Evolutionary conservation across 2,113 vertebrate genomes (phyloP).

Genomic region (Centrocercus urophasianus): DNA sequence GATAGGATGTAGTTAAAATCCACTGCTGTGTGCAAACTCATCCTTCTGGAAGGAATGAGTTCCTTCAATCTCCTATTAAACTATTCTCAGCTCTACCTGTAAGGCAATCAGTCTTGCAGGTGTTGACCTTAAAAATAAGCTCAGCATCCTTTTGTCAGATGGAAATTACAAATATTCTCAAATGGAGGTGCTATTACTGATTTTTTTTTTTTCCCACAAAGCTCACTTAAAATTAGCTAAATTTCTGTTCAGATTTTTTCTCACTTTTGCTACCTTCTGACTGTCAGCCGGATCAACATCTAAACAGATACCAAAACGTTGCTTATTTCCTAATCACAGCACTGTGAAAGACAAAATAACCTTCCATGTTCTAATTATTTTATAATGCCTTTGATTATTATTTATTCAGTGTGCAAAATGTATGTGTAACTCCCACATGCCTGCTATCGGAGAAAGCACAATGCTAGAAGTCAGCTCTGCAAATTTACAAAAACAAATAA

Average conservation of each 20-base stretch:
- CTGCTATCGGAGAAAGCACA: neutral
- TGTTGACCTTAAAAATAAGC: neutral
- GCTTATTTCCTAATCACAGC: neutral
- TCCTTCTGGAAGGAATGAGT: neutral
- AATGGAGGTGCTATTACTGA: neutral
- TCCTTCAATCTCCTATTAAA: neutral
- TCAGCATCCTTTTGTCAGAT: neutral
- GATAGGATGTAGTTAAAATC: neutral
- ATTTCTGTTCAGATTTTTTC: conserved; percentile 1
- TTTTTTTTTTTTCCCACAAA: neutral
- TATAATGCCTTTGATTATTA: conserved; percentile 12
- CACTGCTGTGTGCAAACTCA: neutral
- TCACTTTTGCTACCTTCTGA: neutral
- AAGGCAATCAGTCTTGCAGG: neutral
- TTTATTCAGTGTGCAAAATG: neutral
- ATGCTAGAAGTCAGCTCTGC: neutral
- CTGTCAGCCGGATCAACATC: conserved; percentile 29
- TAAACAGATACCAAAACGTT: conserved; percentile 25
- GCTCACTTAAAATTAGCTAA: conserved; percentile 6
- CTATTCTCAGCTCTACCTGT: neutral
- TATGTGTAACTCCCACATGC: neutral
- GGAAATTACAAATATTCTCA: neutral
- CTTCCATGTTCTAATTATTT: conserved; percentile 25
- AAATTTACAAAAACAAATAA: neutral
- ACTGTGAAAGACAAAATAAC: conserved; percentile 34